Conservation (phyloP, 2,797 vertebrate genomes). For the Galagoides demidoff region DNA sequence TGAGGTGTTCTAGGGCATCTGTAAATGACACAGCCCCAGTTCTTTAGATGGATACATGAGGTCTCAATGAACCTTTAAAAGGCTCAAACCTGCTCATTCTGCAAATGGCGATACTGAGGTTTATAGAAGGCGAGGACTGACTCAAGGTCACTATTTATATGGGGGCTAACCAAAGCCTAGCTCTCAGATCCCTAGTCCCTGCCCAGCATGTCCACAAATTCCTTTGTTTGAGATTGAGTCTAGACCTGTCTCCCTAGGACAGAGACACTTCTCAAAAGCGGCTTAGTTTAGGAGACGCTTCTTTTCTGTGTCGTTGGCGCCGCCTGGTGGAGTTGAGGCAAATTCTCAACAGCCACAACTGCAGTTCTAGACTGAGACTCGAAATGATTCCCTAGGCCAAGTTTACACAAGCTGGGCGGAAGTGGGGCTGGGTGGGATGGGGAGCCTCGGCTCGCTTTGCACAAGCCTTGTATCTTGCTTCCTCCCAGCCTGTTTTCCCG, state of each 20-base stretch:
- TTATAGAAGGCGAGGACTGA: neutral
- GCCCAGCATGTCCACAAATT: neutral
- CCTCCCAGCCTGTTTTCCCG: neutral
- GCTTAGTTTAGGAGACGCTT: neutral
- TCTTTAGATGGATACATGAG: neutral
- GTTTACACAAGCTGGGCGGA: neutral
- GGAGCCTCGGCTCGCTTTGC: neutral
- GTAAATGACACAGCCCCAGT: neutral
- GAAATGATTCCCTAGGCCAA: neutral
- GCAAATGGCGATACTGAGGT: neutral
- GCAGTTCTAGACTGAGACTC: neutral
- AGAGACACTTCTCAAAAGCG: neutral
- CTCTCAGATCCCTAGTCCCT: neutral
- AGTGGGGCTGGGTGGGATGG: neutral
- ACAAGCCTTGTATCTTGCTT: neutral
- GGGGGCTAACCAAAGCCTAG: neutral
- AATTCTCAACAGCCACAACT: neutral
- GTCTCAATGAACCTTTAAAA: neutral
- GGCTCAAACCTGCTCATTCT: neutral
- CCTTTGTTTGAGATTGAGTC: constrained; percentile 59
- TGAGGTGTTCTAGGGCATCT: neutral
- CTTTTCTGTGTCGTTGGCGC: constrained; percentile 68
- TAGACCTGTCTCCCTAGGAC: neutral
- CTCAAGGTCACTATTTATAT: neutral
- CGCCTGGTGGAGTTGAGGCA: constrained; percentile 62